A percentile compares a stretch with the other conserved stretches of the same genome.
phyloP scores from a whole-genome alignment of 2,113 vertebrate genomes.

The Calyptommatus sinebrachiatus region DNA sequence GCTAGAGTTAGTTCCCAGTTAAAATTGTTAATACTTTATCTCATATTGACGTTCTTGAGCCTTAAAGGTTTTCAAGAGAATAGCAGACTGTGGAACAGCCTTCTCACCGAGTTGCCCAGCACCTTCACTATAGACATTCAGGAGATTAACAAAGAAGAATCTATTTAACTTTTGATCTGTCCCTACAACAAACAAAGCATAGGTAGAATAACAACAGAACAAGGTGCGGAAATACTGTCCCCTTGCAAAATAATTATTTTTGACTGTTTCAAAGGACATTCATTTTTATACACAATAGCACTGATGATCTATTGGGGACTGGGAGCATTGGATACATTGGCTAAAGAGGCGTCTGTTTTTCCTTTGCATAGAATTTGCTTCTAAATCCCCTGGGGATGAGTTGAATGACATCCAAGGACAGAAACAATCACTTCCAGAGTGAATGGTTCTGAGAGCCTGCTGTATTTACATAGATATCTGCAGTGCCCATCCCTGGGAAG shows the following conservation, averaged over 20 bases:
- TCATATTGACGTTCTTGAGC: too few relatives aligned
- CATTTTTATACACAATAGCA: neutral
- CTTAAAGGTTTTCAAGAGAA: too few relatives aligned
- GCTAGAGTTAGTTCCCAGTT: too few relatives aligned
- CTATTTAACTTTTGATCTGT: neutral
- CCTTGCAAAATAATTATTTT: neutral
- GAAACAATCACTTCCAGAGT: neutral
- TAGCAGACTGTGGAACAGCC: too few relatives aligned
- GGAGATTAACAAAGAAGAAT: too few relatives aligned
- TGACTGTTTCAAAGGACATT: neutral
- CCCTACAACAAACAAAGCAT: neutral
- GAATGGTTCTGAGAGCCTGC: slow-evolving; percentile 30
- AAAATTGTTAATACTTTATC: too few relatives aligned
- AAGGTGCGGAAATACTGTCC: neutral
- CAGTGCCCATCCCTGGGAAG: slow-evolving; percentile 36
- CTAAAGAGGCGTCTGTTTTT: neutral
- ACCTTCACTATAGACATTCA: too few relatives aligned
- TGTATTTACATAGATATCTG: slow-evolving; percentile 1
- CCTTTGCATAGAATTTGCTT: neutral
- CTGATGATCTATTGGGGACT: rapidly evolving
- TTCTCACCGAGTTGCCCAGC: too few relatives aligned
- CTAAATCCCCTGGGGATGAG: slow-evolving; percentile 14
- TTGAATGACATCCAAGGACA: neutral
- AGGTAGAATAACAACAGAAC: neutral
- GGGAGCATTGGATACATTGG: rapidly evolving